Base-by-base conservation (phyloP, 30 jellyfish, hydroid and myxozoan genomes). In the Aurelia coerulea region DNA sequence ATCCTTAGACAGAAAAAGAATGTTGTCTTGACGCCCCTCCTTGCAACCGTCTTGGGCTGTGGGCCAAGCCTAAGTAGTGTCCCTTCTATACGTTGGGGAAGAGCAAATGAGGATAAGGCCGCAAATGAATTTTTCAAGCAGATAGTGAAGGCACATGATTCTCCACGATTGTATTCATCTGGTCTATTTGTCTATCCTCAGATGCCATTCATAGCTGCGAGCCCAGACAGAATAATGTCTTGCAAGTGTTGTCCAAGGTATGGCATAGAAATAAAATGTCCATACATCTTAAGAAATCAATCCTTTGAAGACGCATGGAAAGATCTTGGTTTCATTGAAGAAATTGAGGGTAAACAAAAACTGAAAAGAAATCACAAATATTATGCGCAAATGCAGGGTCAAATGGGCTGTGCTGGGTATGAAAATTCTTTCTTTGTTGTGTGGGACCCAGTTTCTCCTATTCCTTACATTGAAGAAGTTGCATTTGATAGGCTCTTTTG, bases 131-230 rank as follows among this genome's bases (percentile, higher is more conserved):
- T 67, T n/a, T 67, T 17, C 50, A 67, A 67, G 16, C 41, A 5
- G 50, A 32, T 32, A 3, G 10, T 67, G 18, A 67, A 67, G 12
- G n/a, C 17, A 8, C 77, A 67, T 67, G 50, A 67, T 2, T 2
- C 18, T 2, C 77, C 77, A 17, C 77, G 16, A 32, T 2, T 67
- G 41, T 67, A 6, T 32, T 32, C n/a, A 17, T 67, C 41, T 67
- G 77, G 77, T 5, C 11, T 67, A 23, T 67, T 17, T 67, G 77
- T 32, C 16, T 67, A 58, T 67, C 77, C 77, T 2, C 77, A 67
- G 77, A 2, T 67, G 11, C 77, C 14, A 12, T 12, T 2, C 35
- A 67, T 67, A 2, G 11, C 77, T 67, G 77, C 77, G 3, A 17
- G 50, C n/a, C 77, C 77, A 5, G 77, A 67, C 16, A 67, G 77